Percentiles rank a stretch among this genome's conserved stretches.
Conservation (phyloP, 1,140 invertebrate genomes). For the Aricia agestis region DNA sequence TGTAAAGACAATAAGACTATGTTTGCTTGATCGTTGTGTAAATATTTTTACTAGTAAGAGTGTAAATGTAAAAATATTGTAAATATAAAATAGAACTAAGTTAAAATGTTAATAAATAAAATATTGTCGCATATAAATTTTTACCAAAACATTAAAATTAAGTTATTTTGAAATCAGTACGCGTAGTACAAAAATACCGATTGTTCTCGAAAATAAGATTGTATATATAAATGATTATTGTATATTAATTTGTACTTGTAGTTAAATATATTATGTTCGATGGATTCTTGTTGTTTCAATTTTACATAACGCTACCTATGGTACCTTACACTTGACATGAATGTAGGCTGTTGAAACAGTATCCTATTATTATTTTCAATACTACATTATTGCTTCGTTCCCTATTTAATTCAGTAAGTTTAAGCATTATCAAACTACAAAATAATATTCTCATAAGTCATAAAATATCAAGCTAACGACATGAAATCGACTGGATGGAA, state of each 20-base stretch:
- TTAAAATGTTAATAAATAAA: not conserved
- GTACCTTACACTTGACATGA: not conserved
- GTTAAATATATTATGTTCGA: conserved; percentile 43
- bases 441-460: too few relatives aligned
- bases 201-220: conserved; percentile 27
- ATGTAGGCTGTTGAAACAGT: not conserved
- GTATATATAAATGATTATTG: conserved; percentile 44
- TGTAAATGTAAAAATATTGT: not conserved
- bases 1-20: too few relatives aligned
- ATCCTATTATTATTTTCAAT: too few relatives aligned
- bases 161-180: conserved; percentile 22
- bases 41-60: too few relatives aligned
- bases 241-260: conserved; percentile 59
- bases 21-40: too few relatives aligned
- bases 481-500: too few relatives aligned
- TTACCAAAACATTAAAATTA: conserved; percentile 30
- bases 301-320: not conserved
- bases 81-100: not conserved
- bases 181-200: conserved; percentile 36
- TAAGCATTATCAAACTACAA: too few relatives aligned
- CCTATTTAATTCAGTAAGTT: too few relatives aligned
- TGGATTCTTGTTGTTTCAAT: conserved; percentile 36
- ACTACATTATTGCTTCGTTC: too few relatives aligned
- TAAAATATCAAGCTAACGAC: too few relatives aligned
- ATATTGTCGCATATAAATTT: not conserved